Evolutionary conservation across 1,140 invertebrate species (phyloP), one percentile per base, ranked within the genome.

Genomic region (Gryllus bimaculatus): DNA sequence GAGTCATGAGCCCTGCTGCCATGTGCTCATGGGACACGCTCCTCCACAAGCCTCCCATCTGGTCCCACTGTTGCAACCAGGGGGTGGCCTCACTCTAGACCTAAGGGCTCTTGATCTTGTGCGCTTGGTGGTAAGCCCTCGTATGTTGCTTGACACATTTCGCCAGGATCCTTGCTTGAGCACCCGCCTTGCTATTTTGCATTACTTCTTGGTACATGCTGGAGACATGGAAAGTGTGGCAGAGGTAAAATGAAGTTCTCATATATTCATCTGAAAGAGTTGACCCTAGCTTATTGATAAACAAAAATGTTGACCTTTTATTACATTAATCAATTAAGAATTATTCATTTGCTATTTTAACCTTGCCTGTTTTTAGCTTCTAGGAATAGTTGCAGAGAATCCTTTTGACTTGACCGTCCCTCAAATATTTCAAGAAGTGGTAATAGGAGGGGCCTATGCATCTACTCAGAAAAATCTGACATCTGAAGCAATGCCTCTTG

Each of bases 1-100:
- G 8, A 89, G 90, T 78, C 94, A 96, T 83, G 92, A 94, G 84
- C 94, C 94, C 0, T 91, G 90, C 80, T 94, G 93, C 82, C 94
- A 95, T 81, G 90, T 95, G 47, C 21, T 79, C 8, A 73, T 79
- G 79, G 73, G 76, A 13, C 49, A 48, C 15, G 49, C 76, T 18
- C 76, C 80, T 1, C 54, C 79, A 75, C 77, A 78, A 77, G 87
- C 90, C n/a, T 90, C 89, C 0, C 90, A 90, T 82, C 84, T 93
- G 8, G 89, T 92, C 12, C 90, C 91, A 7, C 82, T 92, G 26
- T 84, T 90, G 76, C 74, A 75, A n/a, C 39, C 47, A 20, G 77
- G 73, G 78, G 54, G 73, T 8, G 47, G 39, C 74, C 21, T 80
- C 77, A 86, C 90, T 78, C 87, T 93, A 79, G 93, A 94, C 84